Evolutionary conservation across 2,113 vertebrate genomes (phyloP), one percentile per base, ranked within the genome.

Genomic region (Tretioscincus oriximinensis): DNA sequence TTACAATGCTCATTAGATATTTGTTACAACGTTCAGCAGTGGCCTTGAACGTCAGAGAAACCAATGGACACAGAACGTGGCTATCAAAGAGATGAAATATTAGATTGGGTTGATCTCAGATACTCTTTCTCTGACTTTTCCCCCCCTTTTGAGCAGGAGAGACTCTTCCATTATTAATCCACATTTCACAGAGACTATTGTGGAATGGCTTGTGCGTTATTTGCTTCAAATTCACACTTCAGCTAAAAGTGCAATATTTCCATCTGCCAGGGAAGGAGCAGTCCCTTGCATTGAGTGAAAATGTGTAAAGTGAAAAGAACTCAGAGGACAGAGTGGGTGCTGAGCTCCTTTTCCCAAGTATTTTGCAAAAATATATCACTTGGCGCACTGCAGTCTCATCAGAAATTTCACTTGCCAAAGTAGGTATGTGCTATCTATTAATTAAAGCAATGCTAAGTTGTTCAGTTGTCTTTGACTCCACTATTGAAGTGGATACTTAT

Each of bases 241-340:
- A 81, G 67, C 84, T 91, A 76, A 45, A 81, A 85, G 82, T 72
- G 85, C 89, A 88, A 78, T 89, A 90, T 84, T 88, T 90, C 68
- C 80, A 74, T 78, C 16, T 85, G 76, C 60, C 85, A 67, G 87
- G 66, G 78, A 60, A 81, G 65, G 12, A 87, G 71, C 60, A 51
- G 78, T 82, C 81, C 28, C 73, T 91, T 85, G 73, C 68, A 63
- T 78, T 84, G 69, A 71, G 71, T 29, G 49, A 86, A 88, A 89
- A 83, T 76, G 72, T 63, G 84, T 86, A 49, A 64, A 82, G 45
- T 84, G 78, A 86, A 85, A 82, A 20, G 82, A 83, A 67, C 78
- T 78, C 86, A 63, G 86, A 88, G 77, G 80, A 76, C 10, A 54
- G 35, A 49, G 71, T 35, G 51, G 45, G 45, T 67, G 45, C 26